Base-by-base conservation (phyloP, 2,797 vertebrate species). In the Gadopsis bispinosus region DNA sequence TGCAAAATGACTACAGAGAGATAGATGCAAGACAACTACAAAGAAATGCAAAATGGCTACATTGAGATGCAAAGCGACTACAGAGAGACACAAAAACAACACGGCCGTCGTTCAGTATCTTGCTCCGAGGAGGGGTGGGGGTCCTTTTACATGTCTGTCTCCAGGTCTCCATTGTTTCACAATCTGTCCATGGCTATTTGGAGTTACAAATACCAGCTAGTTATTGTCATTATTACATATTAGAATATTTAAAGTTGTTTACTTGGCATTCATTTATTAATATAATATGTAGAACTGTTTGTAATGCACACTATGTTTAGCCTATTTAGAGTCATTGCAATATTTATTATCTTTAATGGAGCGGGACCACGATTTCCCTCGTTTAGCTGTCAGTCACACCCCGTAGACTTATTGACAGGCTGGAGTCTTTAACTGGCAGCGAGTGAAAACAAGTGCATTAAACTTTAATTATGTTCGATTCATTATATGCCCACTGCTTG, bases 331-430 rank as follows among this genome's bases (percentile, higher is more conserved):
- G 59, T 22, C 48, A 37, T 26, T 75, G 56, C 20, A 55, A 14
- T 55, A 84, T 75, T 69, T 79, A 80, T 67, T 55, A 45, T 68
- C 50, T 63, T 53, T 79, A 68, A 77, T 50, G 48, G 41, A 61
- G 48, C n/a, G 19, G 59, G 65, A 59, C 41, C 9, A 43, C 12
- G 14, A 16, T 43, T 43, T 43, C 41, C 5, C 41, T 75, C 48
- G 58, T 75, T 70, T 20, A 80, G 43, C 68, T 65, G 47, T 79
- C 55, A 53, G 47, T 73, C 58, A 77, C 55, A 60, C 20, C 33
- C 9, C 5, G n/a, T 22, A 14, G 13, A 65, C 7, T 72, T 48
- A 70, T 54, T 66, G 61, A 62, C 41, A 74, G 22, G 12, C 69
- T 59, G 37, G 11, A 70, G 37, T 20, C 31, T 8, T 20, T 3